A percentile compares a stretch with the other conserved stretches of the same genome.
Evolutionary conservation across 1,140 invertebrate genomes (phyloP).

Genomic region (Ceratosolen fusciceps): DNA sequence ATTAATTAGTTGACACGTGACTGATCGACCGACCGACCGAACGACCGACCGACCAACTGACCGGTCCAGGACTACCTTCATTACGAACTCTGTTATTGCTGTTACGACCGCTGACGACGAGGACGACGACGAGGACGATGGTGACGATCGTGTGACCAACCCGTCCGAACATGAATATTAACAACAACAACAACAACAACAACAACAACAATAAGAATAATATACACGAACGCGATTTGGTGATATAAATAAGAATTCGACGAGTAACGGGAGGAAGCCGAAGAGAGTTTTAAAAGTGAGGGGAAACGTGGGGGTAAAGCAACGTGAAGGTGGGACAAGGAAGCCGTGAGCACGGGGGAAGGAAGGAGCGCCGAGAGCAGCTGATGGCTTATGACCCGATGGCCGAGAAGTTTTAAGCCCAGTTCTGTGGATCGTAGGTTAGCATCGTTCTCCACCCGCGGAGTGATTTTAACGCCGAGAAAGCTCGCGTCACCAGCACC

Average conservation of each 20-base stretch:
- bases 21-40: too few relatives aligned
- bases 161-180: too few relatives aligned
- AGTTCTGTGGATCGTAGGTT: constrained; percentile 69
- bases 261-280: neutral
- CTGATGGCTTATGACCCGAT: constrained; percentile 11
- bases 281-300: neutral
- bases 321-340: neutral
- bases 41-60: too few relatives aligned
- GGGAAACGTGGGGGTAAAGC: too few relatives aligned
- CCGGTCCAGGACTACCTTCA: too few relatives aligned
- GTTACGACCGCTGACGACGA: too few relatives aligned
- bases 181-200: too few relatives aligned
- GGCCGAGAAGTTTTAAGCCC: constrained; percentile 42
- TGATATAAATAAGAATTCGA: neutral
- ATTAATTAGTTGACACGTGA: neutral
- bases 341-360: neutral
- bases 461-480: constrained; percentile 56
- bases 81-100: too few relatives aligned
- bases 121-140: too few relatives aligned
- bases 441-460: constrained; percentile 54
- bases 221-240: too few relatives aligned
- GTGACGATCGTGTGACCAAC: too few relatives aligned
- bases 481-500: constrained; percentile 5
- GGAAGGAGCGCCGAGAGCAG: constrained; percentile 31
- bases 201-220: too few relatives aligned